Base-by-base conservation (phyloP, 2,797 vertebrate genomes). In the Danio kyathit region DNA sequence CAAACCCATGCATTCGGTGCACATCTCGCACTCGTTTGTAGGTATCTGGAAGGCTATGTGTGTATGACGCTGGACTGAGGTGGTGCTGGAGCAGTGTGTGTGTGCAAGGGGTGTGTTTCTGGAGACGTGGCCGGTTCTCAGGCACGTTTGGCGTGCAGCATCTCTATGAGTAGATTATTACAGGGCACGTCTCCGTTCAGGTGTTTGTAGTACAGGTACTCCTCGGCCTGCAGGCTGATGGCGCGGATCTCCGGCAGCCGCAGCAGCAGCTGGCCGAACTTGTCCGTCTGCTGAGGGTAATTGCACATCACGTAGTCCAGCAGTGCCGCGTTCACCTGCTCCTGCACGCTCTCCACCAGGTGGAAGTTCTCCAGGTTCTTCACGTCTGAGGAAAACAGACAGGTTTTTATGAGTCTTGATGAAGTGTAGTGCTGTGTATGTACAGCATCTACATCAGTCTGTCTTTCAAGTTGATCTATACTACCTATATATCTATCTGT, bases 161-260 rank as follows among this genome's bases (percentile, higher is more conserved):
- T 99, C 90, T 99, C 98, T 63, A 99, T 99, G 89, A 99, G 97
- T 83, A 99, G 96, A 93, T 99, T 99, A 88, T 99, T 99, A 90
- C 98, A 99, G 0, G 98, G 98, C 85, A 99, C 98, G 14, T 99
- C 98, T n/a, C 98, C 98, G 0, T 97, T 98, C 91, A 99, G 96
- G 92, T 99, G 98, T 92, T 99, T 99, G 92, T 97, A 98, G 88
- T 99, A 99, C 79, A 99, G 96, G 91, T 99, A 99, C 90, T 99
- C 98, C 92, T 99, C 98, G 0, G 98, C 98, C 93, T 99, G 98
- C 94, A 97, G 92, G 88, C 98, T 99, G 93, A 99, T 96, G 80
- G 96, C 97, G 17, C 98, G 95, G 91, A 99, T 97, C 92, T 99
- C 98, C 0, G 98, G 97, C 66, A 99, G 94, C 86, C 97, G 94